phyloP scores from a whole-genome alignment of 1,140 invertebrate genomes.

The Penaeus japonicus region DNA sequence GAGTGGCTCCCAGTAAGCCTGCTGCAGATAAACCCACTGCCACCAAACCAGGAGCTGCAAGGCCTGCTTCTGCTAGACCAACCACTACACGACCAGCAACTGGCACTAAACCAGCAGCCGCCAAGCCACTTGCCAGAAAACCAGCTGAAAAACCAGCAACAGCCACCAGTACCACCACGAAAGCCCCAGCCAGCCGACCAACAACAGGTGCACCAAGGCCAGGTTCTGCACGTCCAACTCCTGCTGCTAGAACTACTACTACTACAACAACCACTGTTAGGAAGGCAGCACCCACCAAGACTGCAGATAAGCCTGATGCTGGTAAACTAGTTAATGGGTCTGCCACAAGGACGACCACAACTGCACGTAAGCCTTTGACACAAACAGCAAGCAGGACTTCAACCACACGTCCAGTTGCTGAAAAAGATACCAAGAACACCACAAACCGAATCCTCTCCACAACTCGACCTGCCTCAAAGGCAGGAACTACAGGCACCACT shows the following conservation, averaged over 20 bases:
- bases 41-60: slow-evolving; percentile 6
- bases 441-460: slow-evolving; percentile 38
- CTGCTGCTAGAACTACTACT: slow-evolving; percentile 23
- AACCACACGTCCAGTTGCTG: slow-evolving; percentile 11
- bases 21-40: neutral
- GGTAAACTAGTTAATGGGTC: slow-evolving; percentile 25
- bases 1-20: neutral
- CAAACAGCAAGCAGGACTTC: neutral
- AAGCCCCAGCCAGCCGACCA: slow-evolving; percentile 30
- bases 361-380: slow-evolving; percentile 33
- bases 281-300: slow-evolving; percentile 31
- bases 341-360: slow-evolving; percentile 24
- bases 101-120: slow-evolving; percentile 10
- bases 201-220: slow-evolving; percentile 23
- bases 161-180: neutral
- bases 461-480: neutral
- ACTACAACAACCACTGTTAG: slow-evolving; percentile 17
- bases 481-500: no score
- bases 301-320: slow-evolving; percentile 17
- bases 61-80: neutral
- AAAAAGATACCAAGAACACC: slow-evolving; percentile 50
- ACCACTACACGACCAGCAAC: neutral
- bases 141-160: slow-evolving; percentile 4
- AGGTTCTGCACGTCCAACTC: slow-evolving; percentile 20
- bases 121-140: neutral